These are phyloP conservation scores for Lacanobia wlatinum DNA, from an alignment of 2,888 invertebrate species.

Conservation along the genomic window DNA sequence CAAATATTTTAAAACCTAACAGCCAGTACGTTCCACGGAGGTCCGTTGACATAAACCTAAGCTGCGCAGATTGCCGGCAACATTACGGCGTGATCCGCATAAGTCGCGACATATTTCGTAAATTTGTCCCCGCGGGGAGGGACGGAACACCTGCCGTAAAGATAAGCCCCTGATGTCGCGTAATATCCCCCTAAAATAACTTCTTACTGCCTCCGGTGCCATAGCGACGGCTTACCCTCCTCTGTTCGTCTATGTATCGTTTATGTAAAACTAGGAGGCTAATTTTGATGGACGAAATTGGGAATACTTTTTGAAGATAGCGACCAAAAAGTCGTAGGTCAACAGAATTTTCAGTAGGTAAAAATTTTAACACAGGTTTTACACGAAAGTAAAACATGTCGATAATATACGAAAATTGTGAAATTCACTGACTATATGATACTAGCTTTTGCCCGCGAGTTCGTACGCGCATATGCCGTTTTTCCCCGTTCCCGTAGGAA, in stretches of 20 bases:
- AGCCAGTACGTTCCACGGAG: conserved; percentile 34
- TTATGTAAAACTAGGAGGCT: conserved; percentile 69
- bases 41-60: conserved; percentile 64
- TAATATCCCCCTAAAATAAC: conserved; percentile 90
- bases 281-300: conserved; percentile 59
- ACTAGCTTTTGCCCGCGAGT: no score
- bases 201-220: conserved; percentile 90
- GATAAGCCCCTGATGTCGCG: conserved; percentile 89
- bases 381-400: no score
- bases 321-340: background rate
- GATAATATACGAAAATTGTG: no score
- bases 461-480: no score
- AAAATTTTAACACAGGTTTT: no score
- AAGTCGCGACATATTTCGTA: conserved; percentile 88
- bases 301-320: conserved; percentile 5
- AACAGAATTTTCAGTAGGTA: no score
- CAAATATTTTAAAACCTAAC: conserved; percentile 47
- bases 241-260: conserved; percentile 73
- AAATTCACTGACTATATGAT: no score
- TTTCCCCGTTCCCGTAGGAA: no score
- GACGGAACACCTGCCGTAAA: conserved; percentile 90
- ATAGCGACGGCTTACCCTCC: conserved; percentile 82
- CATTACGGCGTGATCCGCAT: conserved; percentile 84
- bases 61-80: conserved; percentile 65
- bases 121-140: conserved; percentile 85